Evolutionary conservation across 1,140 invertebrate species (phyloP).

Genomic region (Drosophila sechellia): DNA sequence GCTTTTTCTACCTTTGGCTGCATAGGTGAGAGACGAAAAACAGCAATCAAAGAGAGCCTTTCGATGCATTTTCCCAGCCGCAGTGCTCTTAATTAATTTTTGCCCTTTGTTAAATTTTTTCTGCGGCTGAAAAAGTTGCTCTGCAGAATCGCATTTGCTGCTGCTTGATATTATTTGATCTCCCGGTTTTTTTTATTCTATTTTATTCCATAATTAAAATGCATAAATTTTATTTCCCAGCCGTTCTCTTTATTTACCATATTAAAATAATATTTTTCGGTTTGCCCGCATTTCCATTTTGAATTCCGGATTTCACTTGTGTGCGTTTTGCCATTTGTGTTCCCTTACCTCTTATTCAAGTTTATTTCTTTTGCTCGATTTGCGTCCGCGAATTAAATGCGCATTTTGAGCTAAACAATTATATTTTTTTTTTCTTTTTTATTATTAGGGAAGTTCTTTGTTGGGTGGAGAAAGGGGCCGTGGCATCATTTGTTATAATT

Average conservation of each 20-base stretch:
- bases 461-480: not conserved
- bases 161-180: conserved; percentile 40
- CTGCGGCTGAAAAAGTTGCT: conserved; percentile 45
- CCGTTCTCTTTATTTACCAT: conserved; percentile 70
- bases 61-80: conserved; percentile 36
- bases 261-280: conserved; percentile 79
- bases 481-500: conserved; percentile 73
- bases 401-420: conserved; percentile 79
- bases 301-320: conserved; percentile 48
- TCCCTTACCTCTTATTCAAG: conserved; percentile 2
- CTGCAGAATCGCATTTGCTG: conserved; percentile 28
- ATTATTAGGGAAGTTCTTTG: conserved; percentile 47
- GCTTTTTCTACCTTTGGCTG: conserved; percentile 14
- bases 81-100: conserved; percentile 71
- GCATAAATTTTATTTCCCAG: conserved; percentile 74
- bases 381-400: conserved; percentile 77
- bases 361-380: conserved; percentile 66
- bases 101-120: conserved; percentile 7
- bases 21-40: conserved; percentile 4
- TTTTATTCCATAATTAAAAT: conserved; percentile 69
- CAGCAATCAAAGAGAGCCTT: conserved; percentile 43
- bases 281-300: conserved; percentile 72
- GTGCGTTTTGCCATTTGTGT: conserved; percentile 7
- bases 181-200: conserved; percentile 43
- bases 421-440: conserved; percentile 27